Evolutionary conservation across 35 echinoderm and acorn worm genomes (phyloP).

Genomic region (Ophiothrix spiculata): DNA sequence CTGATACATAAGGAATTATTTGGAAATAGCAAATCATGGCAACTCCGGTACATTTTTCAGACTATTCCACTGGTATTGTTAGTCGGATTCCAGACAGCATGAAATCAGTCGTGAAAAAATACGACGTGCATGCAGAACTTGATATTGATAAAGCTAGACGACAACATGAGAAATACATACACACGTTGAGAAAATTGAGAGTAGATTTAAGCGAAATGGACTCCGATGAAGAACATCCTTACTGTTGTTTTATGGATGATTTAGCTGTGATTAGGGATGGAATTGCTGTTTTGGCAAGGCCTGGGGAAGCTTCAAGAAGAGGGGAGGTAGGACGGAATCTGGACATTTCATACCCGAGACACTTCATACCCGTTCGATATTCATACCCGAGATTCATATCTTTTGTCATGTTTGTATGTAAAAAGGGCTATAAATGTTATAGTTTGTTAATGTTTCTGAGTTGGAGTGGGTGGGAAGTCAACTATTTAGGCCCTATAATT

Average conservation of each 20-base stretch:
- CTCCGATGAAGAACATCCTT: conserved; percentile 63
- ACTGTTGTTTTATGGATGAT: conserved; percentile 69
- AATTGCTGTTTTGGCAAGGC: conserved; percentile 70
- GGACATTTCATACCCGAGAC: too few species aligned
- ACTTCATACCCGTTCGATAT: too few species aligned
- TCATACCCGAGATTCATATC: too few species aligned
- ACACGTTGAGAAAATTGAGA: conserved; percentile 82
- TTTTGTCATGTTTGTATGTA: too few species aligned
- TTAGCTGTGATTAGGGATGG: conserved; percentile 69
- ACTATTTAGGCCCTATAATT: too few species aligned
- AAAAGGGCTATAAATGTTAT: too few species aligned
- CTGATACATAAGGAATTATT: neutral
- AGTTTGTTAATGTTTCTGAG: too few species aligned
- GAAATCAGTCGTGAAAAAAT: conserved; percentile 26
- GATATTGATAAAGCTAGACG: conserved; percentile 75
- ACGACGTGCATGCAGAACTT: conserved; percentile 47
- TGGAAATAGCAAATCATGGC: neutral
- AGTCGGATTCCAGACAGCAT: conserved; percentile 84
- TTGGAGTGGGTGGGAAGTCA: too few species aligned
- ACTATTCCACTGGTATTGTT: conserved; percentile 66
- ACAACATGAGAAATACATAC: conserved; percentile 90
- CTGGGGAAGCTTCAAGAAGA: conserved; percentile 65
- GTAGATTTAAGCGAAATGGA: conserved; percentile 84
- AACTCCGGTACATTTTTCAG: conserved; percentile 36
- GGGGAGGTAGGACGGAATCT: conserved; percentile 31